A percentile compares a stretch with the other conserved stretches of the same genome.
phyloP scores from a whole-genome alignment of 2,113 vertebrate species.

The Pseudois nayaur region DNA sequence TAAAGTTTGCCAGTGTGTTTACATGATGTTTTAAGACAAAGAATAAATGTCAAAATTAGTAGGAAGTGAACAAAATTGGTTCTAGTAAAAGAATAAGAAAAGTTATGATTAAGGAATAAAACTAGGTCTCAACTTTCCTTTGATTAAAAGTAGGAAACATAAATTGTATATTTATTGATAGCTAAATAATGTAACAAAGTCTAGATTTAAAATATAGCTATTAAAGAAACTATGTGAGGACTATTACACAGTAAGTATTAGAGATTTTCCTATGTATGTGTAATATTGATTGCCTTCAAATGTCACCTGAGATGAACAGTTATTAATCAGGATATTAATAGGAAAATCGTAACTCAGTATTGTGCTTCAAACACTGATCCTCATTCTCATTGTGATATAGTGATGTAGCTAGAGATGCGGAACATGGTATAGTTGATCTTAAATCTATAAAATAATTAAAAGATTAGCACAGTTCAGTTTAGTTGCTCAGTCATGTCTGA shows the following conservation, averaged over 20 bases:
- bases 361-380: neutral
- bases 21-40: neutral
- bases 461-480: neutral
- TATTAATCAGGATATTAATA: neutral
- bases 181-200: neutral
- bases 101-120: neutral
- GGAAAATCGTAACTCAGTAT: neutral
- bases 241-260: neutral
- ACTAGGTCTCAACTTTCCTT: neutral
- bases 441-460: neutral
- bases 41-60: neutral
- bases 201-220: neutral
- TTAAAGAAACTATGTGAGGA: neutral
- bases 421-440: neutral
- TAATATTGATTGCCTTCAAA: neutral
- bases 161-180: neutral
- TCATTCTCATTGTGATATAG: neutral
- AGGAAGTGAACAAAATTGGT: neutral
- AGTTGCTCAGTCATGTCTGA: accelerated
- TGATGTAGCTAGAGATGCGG: neutral
- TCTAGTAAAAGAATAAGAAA: neutral
- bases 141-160: neutral
- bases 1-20: neutral
- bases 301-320: neutral
- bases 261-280: neutral